A percentile compares a stretch with the other conserved stretches of the same genome.
Conservation (phyloP, 2,797 vertebrate genomes). For the Setipinna tenuifilis region DNA sequence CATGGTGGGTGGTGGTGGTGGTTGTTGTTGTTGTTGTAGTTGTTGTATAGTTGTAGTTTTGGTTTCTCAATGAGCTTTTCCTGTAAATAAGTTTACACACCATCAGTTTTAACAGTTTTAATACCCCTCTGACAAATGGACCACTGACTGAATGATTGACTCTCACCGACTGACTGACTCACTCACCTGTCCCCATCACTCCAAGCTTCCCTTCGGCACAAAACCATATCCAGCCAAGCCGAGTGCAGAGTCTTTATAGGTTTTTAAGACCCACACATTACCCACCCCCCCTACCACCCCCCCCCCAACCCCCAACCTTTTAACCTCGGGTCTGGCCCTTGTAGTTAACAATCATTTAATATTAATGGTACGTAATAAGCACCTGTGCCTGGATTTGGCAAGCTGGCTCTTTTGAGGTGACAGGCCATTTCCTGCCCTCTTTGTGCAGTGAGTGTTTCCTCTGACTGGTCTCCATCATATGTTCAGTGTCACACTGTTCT, state of each 20-base stretch:
- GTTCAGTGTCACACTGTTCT: neutral
- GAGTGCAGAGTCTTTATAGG: constrained; percentile 14
- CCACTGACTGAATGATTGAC: neutral
- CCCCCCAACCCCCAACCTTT: neutral
- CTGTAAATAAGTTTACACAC: too few species aligned
- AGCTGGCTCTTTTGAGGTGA: neutral
- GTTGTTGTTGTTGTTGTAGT: neutral
- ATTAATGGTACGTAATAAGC: constrained; percentile 19
- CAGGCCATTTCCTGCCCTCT: neutral
- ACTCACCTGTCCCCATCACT: too few species aligned
- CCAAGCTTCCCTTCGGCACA: neutral
- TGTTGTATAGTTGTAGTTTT: too few species aligned
- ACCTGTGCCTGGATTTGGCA: neutral
- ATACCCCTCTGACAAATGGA: neutral
- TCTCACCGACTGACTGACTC: neutral
- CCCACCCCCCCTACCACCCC: neutral
- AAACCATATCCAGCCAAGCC: neutral
- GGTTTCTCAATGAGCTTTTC: too few species aligned
- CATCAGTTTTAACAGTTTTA: constrained; percentile 1
- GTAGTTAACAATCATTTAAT: constrained; percentile 23
- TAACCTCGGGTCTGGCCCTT: neutral
- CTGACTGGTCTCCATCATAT: neutral
- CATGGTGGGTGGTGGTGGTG: neutral
- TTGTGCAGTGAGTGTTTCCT: neutral
- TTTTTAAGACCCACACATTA: neutral